Conservation (phyloP, 2,113 vertebrate species). For the Mugil cephalus region DNA sequence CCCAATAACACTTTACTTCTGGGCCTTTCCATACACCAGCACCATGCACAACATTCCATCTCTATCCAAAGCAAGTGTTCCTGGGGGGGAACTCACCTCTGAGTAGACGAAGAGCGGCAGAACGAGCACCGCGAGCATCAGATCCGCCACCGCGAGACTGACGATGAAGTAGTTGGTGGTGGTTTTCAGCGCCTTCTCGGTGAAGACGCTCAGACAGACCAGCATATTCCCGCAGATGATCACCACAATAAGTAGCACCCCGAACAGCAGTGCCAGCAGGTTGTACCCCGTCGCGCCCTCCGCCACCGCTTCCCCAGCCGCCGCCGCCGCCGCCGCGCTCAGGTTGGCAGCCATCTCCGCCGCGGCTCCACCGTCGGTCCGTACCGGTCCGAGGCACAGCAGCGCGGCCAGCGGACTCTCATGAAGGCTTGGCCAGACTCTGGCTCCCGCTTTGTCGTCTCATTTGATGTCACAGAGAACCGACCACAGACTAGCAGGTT, state of each 20-base stretch:
- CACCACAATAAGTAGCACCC: conserved; percentile 88
- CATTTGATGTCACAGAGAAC: conserved; percentile 31
- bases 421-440: conserved; percentile 47
- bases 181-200: conserved; percentile 93
- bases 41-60: too few species aligned
- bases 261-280: conserved; percentile 87
- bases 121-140: conserved; percentile 92
- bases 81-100: conserved; percentile 88
- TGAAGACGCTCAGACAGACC: conserved; percentile 92
- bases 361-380: conserved; percentile 45
- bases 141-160: conserved; percentile 93
- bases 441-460: background rate
- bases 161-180: conserved; percentile 98
- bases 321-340: conserved; percentile 51
- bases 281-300: conserved; percentile 67
- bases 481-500: background rate
- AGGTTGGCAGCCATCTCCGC: conserved; percentile 79
- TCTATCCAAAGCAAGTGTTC: background rate
- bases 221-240: conserved; percentile 93
- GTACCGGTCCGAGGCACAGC: conserved; percentile 53
- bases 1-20: too few species aligned
- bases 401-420: conserved; percentile 53
- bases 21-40: too few species aligned
- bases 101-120: conserved; percentile 94
- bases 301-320: background rate